phyloP scores from a whole-genome alignment of 2,113 vertebrate species.

The Nyctereutes procyonoides region DNA sequence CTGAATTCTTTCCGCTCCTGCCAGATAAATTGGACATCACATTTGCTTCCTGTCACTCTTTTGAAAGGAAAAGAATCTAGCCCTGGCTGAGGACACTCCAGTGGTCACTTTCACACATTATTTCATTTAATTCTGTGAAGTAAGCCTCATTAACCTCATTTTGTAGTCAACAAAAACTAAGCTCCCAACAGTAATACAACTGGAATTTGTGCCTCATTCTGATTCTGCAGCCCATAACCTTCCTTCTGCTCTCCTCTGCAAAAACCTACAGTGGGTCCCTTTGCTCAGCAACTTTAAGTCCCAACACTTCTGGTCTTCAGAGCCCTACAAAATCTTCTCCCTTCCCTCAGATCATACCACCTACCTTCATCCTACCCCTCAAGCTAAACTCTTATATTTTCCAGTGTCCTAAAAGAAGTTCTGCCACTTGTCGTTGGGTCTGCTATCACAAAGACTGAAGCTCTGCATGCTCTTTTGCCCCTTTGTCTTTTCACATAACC shows the following conservation, averaged over 20 bases:
- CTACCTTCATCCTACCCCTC: background rate
- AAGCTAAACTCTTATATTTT: background rate
- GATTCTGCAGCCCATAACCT: background rate
- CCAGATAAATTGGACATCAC: background rate
- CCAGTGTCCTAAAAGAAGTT: background rate
- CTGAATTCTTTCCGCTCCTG: background rate
- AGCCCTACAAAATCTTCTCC: background rate
- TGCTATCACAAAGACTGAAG: background rate
- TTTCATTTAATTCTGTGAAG: background rate
- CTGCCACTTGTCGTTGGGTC: background rate
- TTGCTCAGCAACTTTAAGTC: background rate
- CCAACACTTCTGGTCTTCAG: background rate
- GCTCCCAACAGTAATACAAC: background rate
- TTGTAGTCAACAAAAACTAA: background rate
- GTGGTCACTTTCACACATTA: background rate
- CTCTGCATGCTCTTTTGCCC: background rate
- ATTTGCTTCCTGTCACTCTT: background rate
- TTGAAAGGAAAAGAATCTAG: conserved; percentile 9
- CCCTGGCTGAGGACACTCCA: background rate
- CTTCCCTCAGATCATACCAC: background rate
- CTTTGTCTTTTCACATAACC: background rate
- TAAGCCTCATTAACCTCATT: background rate
- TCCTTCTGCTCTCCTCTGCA: background rate
- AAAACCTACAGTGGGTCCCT: background rate
- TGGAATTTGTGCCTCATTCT: background rate